Evolutionary conservation across 2,797 vertebrate species (phyloP).

Genomic region (Steatocranus sp.): DNA sequence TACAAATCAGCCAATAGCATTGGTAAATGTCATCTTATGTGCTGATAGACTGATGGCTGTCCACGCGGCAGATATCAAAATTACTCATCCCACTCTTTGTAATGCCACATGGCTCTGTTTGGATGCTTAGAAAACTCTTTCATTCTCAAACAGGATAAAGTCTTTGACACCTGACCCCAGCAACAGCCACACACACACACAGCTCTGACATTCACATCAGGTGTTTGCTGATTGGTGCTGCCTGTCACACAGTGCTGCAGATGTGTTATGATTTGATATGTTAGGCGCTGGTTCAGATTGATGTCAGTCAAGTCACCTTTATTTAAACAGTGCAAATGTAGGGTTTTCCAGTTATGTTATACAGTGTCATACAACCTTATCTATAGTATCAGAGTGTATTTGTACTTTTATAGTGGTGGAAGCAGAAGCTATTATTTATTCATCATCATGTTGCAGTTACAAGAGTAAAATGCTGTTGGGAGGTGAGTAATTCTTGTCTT

Average conservation of each 20-base stretch:
- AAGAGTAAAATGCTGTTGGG: background rate
- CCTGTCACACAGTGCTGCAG: slow-evolving; percentile 27
- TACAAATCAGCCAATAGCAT: background rate
- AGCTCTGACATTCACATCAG: slow-evolving; percentile 1
- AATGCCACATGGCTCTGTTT: background rate
- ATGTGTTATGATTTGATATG: background rate
- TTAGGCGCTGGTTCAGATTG: background rate
- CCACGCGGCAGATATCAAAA: background rate
- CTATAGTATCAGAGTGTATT: background rate
- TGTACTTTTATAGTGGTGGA: background rate
- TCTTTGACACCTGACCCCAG: background rate
- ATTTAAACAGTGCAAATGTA: background rate
- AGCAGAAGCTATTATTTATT: background rate
- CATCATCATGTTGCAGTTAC: background rate
- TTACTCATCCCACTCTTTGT: background rate
- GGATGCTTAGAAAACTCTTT: background rate
- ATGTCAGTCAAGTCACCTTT: background rate
- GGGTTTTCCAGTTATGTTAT: background rate
- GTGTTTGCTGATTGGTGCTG: slow-evolving; percentile 37
- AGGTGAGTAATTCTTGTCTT: background rate
- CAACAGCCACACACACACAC: background rate
- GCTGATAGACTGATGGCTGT: background rate
- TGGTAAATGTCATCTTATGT: background rate
- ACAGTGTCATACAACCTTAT: background rate
- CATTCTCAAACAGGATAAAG: background rate